Conservation (phyloP, 2,797 vertebrate genomes). For the Hirundo rustica region DNA sequence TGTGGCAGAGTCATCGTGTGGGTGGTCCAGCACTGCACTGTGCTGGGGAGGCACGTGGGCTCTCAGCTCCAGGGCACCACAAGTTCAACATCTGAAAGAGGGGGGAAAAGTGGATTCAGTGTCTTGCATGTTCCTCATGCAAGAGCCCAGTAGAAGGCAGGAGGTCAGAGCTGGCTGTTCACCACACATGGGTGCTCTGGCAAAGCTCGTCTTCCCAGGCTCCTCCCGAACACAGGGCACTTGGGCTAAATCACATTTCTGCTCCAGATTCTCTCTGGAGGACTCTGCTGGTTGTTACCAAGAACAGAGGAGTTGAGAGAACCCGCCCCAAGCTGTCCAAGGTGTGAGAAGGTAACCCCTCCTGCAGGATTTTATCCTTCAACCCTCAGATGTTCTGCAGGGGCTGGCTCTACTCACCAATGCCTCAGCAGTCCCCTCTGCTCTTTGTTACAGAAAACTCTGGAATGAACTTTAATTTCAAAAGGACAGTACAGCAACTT, state of each 20-base stretch:
- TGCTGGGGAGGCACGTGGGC: fast-evolving
- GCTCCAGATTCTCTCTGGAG: not conserved
- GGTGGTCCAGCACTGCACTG: not conserved
- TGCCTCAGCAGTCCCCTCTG: not conserved
- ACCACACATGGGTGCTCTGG: not conserved
- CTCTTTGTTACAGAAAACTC: not conserved
- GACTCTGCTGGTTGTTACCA: not conserved
- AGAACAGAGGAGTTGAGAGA: not conserved
- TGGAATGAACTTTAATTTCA: not conserved
- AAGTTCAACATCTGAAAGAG: not conserved
- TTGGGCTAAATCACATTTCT: not conserved
- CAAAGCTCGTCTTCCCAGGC: not conserved
- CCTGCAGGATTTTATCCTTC: not conserved
- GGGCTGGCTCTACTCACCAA: not conserved
- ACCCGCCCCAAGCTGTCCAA: not conserved
- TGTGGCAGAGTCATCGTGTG: fast-evolving
- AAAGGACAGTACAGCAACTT: not conserved
- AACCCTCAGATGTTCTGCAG: not conserved
- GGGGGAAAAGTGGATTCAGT: fast-evolving
- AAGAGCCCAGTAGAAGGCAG: not conserved
- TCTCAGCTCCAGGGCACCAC: not conserved
- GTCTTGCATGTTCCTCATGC: fast-evolving
- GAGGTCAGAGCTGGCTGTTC: not conserved
- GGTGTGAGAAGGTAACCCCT: not conserved
- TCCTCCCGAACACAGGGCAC: not conserved